These are phyloP conservation scores for Agapornis canus DNA, from an alignment of 2,797 vertebrate genomes.

Conservation along the genomic window DNA sequence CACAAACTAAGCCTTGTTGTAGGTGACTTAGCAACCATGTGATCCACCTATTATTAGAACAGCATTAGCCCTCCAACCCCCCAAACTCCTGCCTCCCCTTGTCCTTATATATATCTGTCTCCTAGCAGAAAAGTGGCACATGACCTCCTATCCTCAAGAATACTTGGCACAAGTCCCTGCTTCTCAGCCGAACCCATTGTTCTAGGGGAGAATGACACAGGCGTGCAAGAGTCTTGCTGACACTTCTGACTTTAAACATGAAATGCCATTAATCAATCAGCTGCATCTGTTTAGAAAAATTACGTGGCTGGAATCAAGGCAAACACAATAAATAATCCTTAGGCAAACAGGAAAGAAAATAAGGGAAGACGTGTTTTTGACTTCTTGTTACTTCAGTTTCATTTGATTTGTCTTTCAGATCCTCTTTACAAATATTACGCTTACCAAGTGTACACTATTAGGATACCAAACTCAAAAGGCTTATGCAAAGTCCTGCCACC, in stretches of 20 bases:
- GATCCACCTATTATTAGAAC: slow-evolving; percentile 80
- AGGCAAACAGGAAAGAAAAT: slow-evolving; percentile 71
- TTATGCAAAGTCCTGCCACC: slow-evolving; percentile 10
- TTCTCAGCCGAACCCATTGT: slow-evolving; percentile 78
- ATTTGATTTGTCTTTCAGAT: slow-evolving; percentile 53
- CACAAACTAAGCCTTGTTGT: slow-evolving; percentile 80
- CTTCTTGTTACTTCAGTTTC: slow-evolving; percentile 69
- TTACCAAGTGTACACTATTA: background rate
- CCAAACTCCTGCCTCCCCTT: slow-evolving; percentile 72
- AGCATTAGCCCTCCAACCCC: slow-evolving; percentile 68
- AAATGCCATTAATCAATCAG: slow-evolving; percentile 84
- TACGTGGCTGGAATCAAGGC: slow-evolving; percentile 77
- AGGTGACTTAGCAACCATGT: slow-evolving; percentile 83
- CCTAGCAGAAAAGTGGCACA: slow-evolving; percentile 77
- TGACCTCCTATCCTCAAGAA: slow-evolving; percentile 81
- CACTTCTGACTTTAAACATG: slow-evolving; percentile 84
- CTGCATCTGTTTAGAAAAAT: slow-evolving; percentile 84
- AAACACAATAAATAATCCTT: slow-evolving; percentile 80
- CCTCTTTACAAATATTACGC: slow-evolving; percentile 9
- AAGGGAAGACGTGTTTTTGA: slow-evolving; percentile 56
- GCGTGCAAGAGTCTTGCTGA: slow-evolving; percentile 80
- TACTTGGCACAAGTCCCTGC: slow-evolving; percentile 77
- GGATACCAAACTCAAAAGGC: slow-evolving; percentile 39
- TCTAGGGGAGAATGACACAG: slow-evolving; percentile 77
- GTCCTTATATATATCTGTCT: slow-evolving; percentile 78